Evolutionary conservation across 2,113 vertebrate species (phyloP).

Genomic region (Gadus macrocephalus): DNA sequence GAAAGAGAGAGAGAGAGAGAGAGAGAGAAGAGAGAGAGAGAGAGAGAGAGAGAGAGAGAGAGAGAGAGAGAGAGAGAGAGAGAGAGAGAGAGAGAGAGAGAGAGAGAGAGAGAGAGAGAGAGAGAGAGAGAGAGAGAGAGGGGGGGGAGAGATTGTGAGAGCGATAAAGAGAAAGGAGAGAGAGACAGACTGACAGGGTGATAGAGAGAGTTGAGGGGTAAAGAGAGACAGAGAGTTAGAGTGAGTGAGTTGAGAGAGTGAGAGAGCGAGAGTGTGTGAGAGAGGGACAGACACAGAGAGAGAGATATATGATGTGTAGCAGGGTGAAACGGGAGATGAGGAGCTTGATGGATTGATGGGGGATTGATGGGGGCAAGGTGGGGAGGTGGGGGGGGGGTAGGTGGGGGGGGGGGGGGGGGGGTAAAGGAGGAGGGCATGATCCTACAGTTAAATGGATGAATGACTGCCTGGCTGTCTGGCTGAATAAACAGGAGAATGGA

Average conservation of each 20-base stretch:
- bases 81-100: background rate
- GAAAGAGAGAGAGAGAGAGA: background rate
- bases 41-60: too few species aligned
- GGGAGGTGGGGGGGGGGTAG: slow-evolving; percentile 29
- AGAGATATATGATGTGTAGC: slow-evolving; percentile 33
- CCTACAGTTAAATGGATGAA: too few species aligned
- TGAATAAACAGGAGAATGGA: slow-evolving; percentile 32
- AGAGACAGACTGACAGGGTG: too few species aligned
- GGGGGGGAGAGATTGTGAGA: too few species aligned
- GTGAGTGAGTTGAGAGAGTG: background rate
- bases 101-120: background rate
- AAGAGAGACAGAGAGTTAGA: background rate
- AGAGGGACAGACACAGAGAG: slow-evolving; percentile 36
- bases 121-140: too few species aligned
- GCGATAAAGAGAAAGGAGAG: too few species aligned
- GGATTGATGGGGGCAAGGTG: slow-evolving; percentile 50
- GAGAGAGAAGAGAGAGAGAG: too few species aligned
- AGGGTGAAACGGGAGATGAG: slow-evolving; percentile 47
- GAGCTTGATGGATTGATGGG: slow-evolving; percentile 53
- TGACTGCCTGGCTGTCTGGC: slow-evolving; percentile 8
- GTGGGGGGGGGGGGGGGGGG: slow-evolving; percentile 46
- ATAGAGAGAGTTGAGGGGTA: too few species aligned
- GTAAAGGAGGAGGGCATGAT: slow-evolving; percentile 13
- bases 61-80: too few species aligned
- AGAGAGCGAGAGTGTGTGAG: slow-evolving; percentile 10